Base-by-base conservation (phyloP, 2,113 vertebrate genomes). In the Hoplias malabaricus region DNA sequence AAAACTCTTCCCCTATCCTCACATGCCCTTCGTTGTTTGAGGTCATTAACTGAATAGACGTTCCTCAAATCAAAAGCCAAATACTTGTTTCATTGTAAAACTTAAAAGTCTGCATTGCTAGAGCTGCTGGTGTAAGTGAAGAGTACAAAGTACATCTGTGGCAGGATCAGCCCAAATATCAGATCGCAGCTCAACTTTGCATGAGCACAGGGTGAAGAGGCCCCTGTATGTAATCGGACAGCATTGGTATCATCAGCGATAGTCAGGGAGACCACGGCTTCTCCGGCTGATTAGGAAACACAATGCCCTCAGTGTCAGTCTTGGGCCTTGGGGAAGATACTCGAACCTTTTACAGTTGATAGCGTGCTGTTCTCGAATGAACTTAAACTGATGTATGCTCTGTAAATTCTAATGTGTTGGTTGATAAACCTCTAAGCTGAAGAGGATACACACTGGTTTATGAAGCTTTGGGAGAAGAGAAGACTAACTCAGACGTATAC, bases 241-340 rank as follows among this genome's bases (percentile, higher is more conserved):
- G 27, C 74, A 75, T 75, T 34, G 12, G 38, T 66, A 34, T 75
- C 65, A 56, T 77, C 75, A 61, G 65, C 57, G 38, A 46, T 36
- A 54, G 73, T 75, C 61, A 75, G 7, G 73, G 43, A 40, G 61
- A 33, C 48, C 53, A 70, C 8, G 36, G 34, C 73, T 31, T 63
- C 57, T 80, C 59, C 12, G 59, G 68, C 66, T 75, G 43, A 80
- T 75, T 75, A 75, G 31, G 53, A 70, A 81, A 78, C 56, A 25
- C 19, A 29, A 78, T 69, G 65, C 70, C 36, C 27, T 56, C 48
- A 31, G 43, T 73, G 75, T 50, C 69, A 63, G 43, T 53, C 54
- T 56, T 38, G 43, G 54, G 53, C 33, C 48, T 25, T 5, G 19
- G 25, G 21, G 11, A 38, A 56, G 36, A 13, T 42, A 43, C 53